Evolutionary conservation across 1,140 invertebrate species (phyloP).

Genomic region (Neotoxoptera formosana): DNA sequence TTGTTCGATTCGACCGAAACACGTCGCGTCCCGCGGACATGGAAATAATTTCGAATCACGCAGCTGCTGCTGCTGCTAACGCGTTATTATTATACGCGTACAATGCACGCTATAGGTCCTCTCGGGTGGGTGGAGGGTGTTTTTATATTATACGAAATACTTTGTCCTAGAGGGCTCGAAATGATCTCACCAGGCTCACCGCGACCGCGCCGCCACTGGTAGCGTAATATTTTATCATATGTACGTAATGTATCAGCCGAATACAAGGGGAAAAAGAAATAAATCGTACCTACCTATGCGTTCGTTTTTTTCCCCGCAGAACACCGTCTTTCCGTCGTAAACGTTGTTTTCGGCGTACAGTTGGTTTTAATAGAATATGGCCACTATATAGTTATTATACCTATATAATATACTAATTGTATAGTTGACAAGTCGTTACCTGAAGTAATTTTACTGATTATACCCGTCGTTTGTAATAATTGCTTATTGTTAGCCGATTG

Average conservation of each 20-base stretch:
- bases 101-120: not conserved
- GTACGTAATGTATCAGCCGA: not conserved
- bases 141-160: not conserved
- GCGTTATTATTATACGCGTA: not conserved
- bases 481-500: not conserved
- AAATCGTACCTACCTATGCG: not conserved
- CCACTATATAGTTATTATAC: too few species aligned
- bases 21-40: not conserved
- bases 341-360: not conserved
- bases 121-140: not conserved
- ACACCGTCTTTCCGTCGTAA: not conserved
- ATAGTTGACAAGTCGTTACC: not conserved
- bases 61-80: not conserved
- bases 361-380: not conserved
- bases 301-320: not conserved
- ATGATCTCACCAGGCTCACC: not conserved
- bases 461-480: not conserved
- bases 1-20: not conserved
- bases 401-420: not conserved
- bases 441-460: not conserved
- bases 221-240: not conserved
- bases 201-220: not conserved
- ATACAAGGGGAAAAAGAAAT: not conserved
- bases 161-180: not conserved
- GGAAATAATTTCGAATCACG: slow-evolving; percentile 2